Conservation (phyloP, 2,888 invertebrate genomes). For the Hipparchia sbordonii region DNA sequence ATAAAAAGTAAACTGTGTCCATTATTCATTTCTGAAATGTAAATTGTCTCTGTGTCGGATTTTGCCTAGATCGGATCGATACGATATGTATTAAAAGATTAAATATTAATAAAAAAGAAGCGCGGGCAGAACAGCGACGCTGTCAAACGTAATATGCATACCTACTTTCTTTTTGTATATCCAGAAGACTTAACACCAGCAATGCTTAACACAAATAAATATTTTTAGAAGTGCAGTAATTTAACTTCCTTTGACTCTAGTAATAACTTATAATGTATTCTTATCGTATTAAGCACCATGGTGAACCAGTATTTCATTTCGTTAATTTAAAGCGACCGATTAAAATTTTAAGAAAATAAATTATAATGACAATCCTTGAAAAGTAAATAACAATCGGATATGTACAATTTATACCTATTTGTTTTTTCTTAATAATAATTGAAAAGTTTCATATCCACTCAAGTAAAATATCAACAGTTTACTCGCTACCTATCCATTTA, state of each 20-base stretch:
- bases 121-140: too few species aligned
- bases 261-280: background rate
- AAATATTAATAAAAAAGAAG: too few species aligned
- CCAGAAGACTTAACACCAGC: too few species aligned
- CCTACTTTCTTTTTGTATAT: too few species aligned
- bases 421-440: conserved; percentile 12
- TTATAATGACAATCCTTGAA: conserved; percentile 31
- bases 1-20: too few species aligned
- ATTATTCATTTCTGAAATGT: too few species aligned
- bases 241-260: background rate
- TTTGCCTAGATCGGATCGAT: too few species aligned
- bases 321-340: conserved; percentile 15
- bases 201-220: too few species aligned
- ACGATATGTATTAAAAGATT: too few species aligned
- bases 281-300: background rate
- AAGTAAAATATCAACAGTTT: background rate
- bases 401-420: conserved; percentile 8
- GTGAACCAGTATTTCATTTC: conserved; percentile 26
- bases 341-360: conserved; percentile 19
- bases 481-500: background rate
- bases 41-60: too few species aligned
- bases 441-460: background rate
- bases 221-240: background rate
- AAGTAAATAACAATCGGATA: conserved; percentile 26
- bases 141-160: too few species aligned